Evolutionary conservation across 2,113 vertebrate genomes (phyloP).

Genomic region (Melozone crissalis): DNA sequence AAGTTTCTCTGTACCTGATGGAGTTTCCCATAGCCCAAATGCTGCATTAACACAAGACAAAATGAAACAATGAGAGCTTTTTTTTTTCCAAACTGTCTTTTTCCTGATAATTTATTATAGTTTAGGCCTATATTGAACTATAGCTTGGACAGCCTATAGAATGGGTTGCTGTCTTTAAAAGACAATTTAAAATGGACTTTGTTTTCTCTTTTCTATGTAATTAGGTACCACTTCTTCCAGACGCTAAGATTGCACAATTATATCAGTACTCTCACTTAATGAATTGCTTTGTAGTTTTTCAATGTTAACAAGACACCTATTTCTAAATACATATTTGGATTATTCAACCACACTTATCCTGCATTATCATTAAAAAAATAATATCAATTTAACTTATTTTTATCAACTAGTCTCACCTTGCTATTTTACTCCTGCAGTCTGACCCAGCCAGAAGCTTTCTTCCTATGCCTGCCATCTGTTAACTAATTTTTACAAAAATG

Average conservation of each 20-base stretch:
- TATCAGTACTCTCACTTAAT: not conserved
- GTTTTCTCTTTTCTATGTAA: not conserved
- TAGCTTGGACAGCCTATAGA: not conserved
- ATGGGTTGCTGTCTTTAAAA: not conserved
- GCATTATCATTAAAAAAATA: not conserved
- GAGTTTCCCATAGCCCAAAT: not conserved
- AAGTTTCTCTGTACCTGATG: not conserved
- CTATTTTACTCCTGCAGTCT: not conserved
- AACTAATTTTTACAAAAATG: not conserved
- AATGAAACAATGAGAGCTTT: not conserved
- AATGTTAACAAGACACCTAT: not conserved
- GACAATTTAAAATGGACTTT: not conserved
- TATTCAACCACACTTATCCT: not conserved
- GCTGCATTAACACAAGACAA: not conserved
- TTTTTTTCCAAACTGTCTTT: not conserved
- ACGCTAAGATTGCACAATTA: not conserved
- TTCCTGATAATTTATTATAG: not conserved
- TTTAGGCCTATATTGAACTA: not conserved
- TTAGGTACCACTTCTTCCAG: not conserved
- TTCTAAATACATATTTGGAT: conserved; percentile 5
- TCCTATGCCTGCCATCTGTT: conserved; percentile 17
- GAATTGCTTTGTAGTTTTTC: not conserved
- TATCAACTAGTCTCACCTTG: not conserved
- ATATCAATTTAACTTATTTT: not conserved
- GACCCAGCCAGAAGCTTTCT: not conserved